Base-by-base conservation (phyloP, 2,797 vertebrate genomes). In the Tachyglossus aculeatus region DNA sequence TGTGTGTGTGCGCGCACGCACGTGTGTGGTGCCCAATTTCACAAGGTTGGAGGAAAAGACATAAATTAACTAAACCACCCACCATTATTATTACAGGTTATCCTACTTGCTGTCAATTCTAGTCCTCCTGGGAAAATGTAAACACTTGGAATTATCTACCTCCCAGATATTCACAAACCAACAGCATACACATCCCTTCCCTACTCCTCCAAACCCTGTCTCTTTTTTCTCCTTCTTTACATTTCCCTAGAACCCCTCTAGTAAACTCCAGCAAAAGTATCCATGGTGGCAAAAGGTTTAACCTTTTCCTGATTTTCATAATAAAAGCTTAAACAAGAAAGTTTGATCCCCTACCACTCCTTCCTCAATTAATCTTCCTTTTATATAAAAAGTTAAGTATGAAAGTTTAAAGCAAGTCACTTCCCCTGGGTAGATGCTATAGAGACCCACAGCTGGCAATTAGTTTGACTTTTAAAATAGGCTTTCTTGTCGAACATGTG, bases 391-490 rank as follows among this genome's bases (percentile, higher is more conserved):
- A 36, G 14, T 22, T 16, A 58, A 31, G 29, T 19, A 16, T 72
- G 58, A 48, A 79, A 57, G n/a, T 74, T 57, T 10, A 40, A 81
- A 75, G 58, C 3, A n/a, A 69, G 41, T 53, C 15, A 60, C 52
- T 50, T 77, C 60, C 5, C 36, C 48, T 33, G 5, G 19, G 27
- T 45, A 38, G 33, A n/a, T 15, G 3, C 27, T 43, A 81, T 0
- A 15, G 43, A 69, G 77, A 84, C 40, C 41, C 45, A 67, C 36
- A 70, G 45, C 3, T 19, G 61, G 32, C 50, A 80, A 33, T 52
- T 55, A 57, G 24, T 29, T 31, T 72, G 41, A 74, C 60, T 53
- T 82, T 21, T 67, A 76, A 52, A 83, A 78, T 52, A 16, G 29
- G 16, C 25, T 25, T 68, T 62, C 52, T 41, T 45, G 11, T 63